A percentile compares a stretch with the other conserved stretches of the same genome.
Evolutionary conservation across 1,140 invertebrate genomes (phyloP).

Genomic region (Eriocheir sinensis): DNA sequence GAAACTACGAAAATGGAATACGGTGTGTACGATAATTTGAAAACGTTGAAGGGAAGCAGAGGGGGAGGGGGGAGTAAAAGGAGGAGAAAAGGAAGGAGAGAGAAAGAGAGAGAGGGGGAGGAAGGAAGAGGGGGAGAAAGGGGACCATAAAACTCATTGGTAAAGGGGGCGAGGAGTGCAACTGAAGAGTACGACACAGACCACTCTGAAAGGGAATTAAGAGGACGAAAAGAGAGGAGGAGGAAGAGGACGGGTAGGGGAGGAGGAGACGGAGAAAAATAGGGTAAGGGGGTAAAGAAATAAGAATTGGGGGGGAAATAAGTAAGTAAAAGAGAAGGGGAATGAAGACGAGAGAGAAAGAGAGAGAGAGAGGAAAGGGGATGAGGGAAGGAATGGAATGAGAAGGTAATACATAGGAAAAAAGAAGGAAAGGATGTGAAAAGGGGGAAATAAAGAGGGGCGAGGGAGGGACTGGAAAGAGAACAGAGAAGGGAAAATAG

Average conservation of each 20-base stretch:
- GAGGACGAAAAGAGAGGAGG: not conserved
- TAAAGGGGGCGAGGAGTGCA: not conserved
- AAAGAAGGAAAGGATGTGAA: not conserved
- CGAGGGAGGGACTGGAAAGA: too few species aligned
- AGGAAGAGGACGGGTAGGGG: too few species aligned
- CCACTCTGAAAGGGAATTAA: slow-evolving; percentile 24
- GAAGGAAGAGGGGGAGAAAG: not conserved
- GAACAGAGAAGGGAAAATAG: not conserved
- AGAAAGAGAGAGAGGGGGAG: too few species aligned
- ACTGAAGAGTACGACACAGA: not conserved
- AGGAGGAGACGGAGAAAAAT: not conserved
- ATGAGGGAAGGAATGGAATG: not conserved
- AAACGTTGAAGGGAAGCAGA: not conserved
- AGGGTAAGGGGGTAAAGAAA: not conserved
- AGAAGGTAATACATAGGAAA: not conserved
- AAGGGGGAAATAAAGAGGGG: not conserved
- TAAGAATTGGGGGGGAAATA: not conserved
- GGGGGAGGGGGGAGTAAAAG: not conserved
- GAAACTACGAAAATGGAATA: too few species aligned
- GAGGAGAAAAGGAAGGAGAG: too few species aligned
- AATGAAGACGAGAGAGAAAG: not conserved
- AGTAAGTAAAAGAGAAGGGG: not conserved
- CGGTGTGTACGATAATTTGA: not conserved
- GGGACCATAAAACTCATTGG: not conserved
- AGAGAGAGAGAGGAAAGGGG: not conserved